phyloP scores from a whole-genome alignment of 2,888 invertebrate genomes.

The Sturmia bella region DNA sequence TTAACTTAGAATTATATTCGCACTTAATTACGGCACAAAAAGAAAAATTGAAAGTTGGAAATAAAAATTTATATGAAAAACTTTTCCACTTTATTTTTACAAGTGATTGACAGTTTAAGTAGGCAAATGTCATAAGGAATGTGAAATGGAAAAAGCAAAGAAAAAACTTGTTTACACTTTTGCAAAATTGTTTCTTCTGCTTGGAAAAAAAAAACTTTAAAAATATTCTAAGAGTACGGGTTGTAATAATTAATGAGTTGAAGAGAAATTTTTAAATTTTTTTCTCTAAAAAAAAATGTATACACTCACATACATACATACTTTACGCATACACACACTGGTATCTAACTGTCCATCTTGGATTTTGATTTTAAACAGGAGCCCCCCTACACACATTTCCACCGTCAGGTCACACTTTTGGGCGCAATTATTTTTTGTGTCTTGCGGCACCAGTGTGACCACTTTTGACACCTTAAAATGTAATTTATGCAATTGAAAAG shows the following conservation, averaged over 20 bases:
- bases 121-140: conserved; percentile 67
- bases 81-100: conserved; percentile 68
- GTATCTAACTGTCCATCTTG: no score
- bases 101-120: conserved; percentile 69
- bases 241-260: conserved; percentile 35
- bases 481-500: no score
- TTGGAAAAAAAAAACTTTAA: conserved; percentile 6
- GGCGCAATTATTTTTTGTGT: no score
- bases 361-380: no score
- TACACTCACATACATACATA: neutral
- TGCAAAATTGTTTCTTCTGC: neutral
- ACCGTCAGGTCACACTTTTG: no score
- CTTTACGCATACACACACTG: no score
- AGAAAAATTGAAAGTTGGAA: conserved; percentile 35
- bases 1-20: conserved; percentile 51
- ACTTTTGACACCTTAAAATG: no score
- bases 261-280: neutral
- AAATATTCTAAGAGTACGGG: neutral
- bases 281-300: neutral
- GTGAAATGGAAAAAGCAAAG: conserved; percentile 14
- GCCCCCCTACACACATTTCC: no score
- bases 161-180: neutral
- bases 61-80: conserved; percentile 56
- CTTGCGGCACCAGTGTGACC: no score
- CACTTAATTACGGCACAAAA: conserved; percentile 67